phyloP scores from a whole-genome alignment of 2,888 invertebrate genomes.

The Leptodirus hochenwartii region DNA sequence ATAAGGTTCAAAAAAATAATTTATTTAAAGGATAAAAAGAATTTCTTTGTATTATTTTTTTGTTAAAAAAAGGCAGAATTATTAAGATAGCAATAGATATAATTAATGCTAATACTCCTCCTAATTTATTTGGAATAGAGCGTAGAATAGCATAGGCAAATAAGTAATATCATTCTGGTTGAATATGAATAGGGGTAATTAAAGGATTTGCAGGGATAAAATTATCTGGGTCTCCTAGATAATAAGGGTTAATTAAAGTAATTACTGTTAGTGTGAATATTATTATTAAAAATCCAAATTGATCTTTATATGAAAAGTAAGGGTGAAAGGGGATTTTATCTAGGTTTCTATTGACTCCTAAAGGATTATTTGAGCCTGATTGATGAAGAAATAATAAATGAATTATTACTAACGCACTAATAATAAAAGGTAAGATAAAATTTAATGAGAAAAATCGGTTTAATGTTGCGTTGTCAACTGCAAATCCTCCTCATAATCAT shows the following conservation, averaged over 20 bases:
- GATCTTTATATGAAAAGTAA: constrained; percentile 45
- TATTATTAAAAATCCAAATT: constrained; percentile 39
- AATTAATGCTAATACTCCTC: constrained; percentile 49
- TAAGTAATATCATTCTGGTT: constrained; percentile 73
- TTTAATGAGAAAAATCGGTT: constrained; percentile 62
- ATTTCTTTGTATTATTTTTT: constrained; percentile 37
- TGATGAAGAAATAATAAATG: constrained; percentile 47
- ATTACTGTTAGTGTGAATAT: constrained; percentile 32
- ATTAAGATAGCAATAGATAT: constrained; percentile 48
- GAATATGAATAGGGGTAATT: constrained; percentile 53
- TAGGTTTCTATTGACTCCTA: constrained; percentile 43
- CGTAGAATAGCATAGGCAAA: constrained; percentile 69
- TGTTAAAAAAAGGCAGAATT: constrained; percentile 36
- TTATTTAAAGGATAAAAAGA: constrained; percentile 43
- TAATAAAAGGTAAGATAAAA: constrained; percentile 52
- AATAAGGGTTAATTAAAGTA: constrained; percentile 35
- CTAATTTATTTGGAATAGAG: constrained; percentile 63
- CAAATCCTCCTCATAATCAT: constrained; percentile 63
- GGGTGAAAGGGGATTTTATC: constrained; percentile 53
- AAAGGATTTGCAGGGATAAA: constrained; percentile 50
- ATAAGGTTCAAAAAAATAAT: constrained; percentile 39
- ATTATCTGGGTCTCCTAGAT: constrained; percentile 54
- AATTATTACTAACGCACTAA: constrained; percentile 41
- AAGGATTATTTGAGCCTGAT: constrained; percentile 48
- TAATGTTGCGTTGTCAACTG: constrained; percentile 52